Conservation (phyloP, 1,140 invertebrate genomes). For the Arctopsyche grandis region DNA sequence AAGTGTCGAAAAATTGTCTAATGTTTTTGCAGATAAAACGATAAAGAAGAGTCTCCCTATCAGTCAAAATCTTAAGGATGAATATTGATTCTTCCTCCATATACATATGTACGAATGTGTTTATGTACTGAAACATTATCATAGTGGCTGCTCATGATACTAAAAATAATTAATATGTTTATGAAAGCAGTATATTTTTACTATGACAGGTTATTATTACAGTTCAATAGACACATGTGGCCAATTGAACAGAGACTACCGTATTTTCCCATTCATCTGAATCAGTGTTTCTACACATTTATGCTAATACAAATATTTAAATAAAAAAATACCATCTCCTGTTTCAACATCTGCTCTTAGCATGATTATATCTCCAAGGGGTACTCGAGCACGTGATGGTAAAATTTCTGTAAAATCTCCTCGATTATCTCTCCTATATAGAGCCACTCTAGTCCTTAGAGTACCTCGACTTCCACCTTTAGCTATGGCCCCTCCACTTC, state of each 20-base stretch:
- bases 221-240: no score
- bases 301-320: not conserved
- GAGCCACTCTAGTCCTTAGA: slow-evolving; percentile 69
- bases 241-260: no score
- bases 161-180: no score
- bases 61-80: not conserved
- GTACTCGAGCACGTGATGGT: slow-evolving; percentile 67
- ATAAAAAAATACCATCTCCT: slow-evolving; percentile 70
- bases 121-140: no score
- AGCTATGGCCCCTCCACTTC: slow-evolving; percentile 62
- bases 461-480: slow-evolving; percentile 68
- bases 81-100: not conserved
- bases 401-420: slow-evolving; percentile 67
- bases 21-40: not conserved
- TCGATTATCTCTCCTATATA: slow-evolving; percentile 67
- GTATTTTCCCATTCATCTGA: no score
- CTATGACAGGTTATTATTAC: no score
- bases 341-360: slow-evolving; percentile 69
- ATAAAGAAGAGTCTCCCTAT: not conserved
- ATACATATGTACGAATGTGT: no score
- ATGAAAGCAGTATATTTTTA: no score
- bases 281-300: no score
- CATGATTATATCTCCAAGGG: slow-evolving; percentile 74
- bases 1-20: not conserved
- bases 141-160: no score